Conservation (phyloP, 2,888 invertebrate species). For the Eumerus sabulonum region DNA sequence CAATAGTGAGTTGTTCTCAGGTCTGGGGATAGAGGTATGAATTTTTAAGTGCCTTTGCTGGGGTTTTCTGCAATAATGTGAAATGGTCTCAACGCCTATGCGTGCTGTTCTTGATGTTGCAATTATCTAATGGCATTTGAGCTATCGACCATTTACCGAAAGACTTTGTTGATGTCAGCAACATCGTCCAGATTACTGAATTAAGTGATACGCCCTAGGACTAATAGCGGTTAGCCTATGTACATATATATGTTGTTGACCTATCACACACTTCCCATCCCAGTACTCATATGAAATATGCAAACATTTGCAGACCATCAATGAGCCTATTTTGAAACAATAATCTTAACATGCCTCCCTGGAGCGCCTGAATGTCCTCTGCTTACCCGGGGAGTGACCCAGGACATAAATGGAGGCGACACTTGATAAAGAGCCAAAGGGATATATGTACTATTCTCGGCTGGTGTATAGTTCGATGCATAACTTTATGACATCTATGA, state of each 20-base stretch:
- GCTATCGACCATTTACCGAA: no score
- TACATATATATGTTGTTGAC: no score
- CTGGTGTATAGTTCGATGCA: constrained; percentile 56
- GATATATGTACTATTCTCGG: constrained; percentile 19
- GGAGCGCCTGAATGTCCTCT: constrained; percentile 13
- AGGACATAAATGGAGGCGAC: constrained; percentile 41
- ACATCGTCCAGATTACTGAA: constrained; percentile 31
- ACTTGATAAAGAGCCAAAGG: constrained; percentile 60
- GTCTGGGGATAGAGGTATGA: no score
- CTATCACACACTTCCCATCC: neutral
- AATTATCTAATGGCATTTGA: no score
- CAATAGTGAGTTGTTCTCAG: no score
- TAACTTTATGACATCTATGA: constrained; percentile 48
- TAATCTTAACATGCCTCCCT: constrained; percentile 36
- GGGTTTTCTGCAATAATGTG: no score
- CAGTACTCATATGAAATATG: constrained; percentile 13
- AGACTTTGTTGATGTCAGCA: neutral
- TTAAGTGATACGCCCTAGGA: constrained; percentile 45
- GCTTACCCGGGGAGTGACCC: constrained; percentile 28
- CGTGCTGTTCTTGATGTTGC: no score
- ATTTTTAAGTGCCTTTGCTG: no score
- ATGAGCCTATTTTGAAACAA: constrained; percentile 42
- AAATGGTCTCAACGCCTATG: no score
- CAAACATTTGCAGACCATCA: constrained; percentile 23
- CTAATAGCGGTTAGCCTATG: no score